Evolutionary conservation across 1,140 invertebrate genomes (phyloP), one percentile per base, ranked within the genome.

Genomic region (Pogonomyrmex barbatus): DNA sequence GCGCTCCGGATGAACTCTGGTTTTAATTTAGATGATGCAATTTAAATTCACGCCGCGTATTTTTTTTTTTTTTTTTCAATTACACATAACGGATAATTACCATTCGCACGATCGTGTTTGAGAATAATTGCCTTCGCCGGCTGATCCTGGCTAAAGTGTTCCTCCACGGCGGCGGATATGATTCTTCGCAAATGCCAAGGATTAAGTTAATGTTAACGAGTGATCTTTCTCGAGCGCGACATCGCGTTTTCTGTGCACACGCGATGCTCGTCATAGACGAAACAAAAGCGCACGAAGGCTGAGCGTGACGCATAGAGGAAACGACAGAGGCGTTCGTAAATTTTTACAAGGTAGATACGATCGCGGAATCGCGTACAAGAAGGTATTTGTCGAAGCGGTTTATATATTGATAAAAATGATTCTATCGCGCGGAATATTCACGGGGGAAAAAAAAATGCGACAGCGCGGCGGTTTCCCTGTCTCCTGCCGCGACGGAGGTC

Each of bases 121-220:
- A 50, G 24, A 12, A 73, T 82, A 73, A 73, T 82, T n/a, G 70
- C 42, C 45, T 78, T 65, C 24, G 75, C 45, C 17, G 8, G n/a
- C 12, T 30, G 30, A 73, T 75, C n/a, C 42, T 39, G 9, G 12
- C 12, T 60, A 30, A 17, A 36, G n/a, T n/a, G 42, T 3, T 67
- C n/a, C 24, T 62, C 17, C 17, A 75, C 3, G 33, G 58, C 54
- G 33, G 24, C 36, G 65, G 14, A 82, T 60, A 39, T 82, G 42
- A 58, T 62, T 60, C 79, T 47, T 17, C 39, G 39, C 45, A 73
- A 83, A 83, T 83, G 79, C 71, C 79, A 83, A 75, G 68, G 54
- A 50, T 75, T 36, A n/a, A 83, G 17, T 73, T 83, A 75, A 83
- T 83, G 42, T 60, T 58, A 75, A 83, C 68, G 68, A n/a, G 45